Conservation (phyloP, 2,888 invertebrate species). For the Stomorhina lunata region DNA sequence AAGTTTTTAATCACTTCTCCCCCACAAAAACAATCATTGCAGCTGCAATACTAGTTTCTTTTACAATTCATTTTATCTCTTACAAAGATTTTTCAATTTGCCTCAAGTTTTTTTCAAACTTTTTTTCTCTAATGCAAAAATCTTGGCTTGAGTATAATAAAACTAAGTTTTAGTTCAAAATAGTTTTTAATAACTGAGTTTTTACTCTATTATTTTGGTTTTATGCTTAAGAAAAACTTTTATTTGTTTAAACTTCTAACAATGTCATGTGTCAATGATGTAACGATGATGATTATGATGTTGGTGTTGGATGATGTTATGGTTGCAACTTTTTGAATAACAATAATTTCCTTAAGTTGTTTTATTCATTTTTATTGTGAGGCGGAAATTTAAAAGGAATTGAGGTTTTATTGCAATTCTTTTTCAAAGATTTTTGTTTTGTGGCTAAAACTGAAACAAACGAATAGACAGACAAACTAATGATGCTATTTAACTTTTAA, state of each 20-base stretch:
- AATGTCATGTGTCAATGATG: slow-evolving; percentile 30
- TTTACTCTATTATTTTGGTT: neutral
- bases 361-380: neutral
- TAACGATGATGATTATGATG: slow-evolving; percentile 2
- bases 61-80: neutral
- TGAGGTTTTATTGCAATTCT: slow-evolving; percentile 17
- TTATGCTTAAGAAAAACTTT: slow-evolving; percentile 7
- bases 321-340: neutral
- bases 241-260: slow-evolving; percentile 31
- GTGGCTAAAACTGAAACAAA: neutral
- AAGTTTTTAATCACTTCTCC: no score
- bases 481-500: neutral
- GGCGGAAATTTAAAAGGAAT: slow-evolving; percentile 42
- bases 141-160: neutral
- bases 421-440: neutral
- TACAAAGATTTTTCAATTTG: slow-evolving; percentile 16
- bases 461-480: neutral
- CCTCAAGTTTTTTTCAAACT: neutral
- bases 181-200: slow-evolving; percentile 16
- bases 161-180: neutral
- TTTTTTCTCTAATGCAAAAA: neutral
- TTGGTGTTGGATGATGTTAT: neutral
- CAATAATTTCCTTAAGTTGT: slow-evolving; percentile 33
- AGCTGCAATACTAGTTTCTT: neutral
- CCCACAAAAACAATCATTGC: no score